Evolutionary conservation across 64 coral and sea anemone species (phyloP).

Genomic region (Cladopsammia gracilis): DNA sequence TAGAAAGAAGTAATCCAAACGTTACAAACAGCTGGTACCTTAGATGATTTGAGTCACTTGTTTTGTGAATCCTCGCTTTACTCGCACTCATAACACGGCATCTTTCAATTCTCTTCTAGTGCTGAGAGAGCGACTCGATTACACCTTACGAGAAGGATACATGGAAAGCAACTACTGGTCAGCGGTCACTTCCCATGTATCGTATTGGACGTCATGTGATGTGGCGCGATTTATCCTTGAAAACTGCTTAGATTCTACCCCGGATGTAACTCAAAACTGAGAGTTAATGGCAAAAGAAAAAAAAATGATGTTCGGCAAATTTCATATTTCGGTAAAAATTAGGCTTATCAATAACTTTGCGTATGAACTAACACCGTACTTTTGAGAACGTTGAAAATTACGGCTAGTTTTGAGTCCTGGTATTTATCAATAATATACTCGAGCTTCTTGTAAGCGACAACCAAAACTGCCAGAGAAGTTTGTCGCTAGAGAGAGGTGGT

Average conservation of each 20-base stretch:
- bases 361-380: too few species aligned
- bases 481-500: too few species aligned
- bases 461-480: too few species aligned
- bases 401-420: too few species aligned
- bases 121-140: constrained; percentile 85
- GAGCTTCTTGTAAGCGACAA: too few species aligned
- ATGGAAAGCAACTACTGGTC: constrained; percentile 97
- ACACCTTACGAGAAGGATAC: constrained; percentile 88
- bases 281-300: background rate
- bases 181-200: constrained; percentile 93
- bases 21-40: too few species aligned
- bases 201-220: constrained; percentile 94
- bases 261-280: background rate
- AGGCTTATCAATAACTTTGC: too few species aligned
- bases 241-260: constrained; percentile 49
- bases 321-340: background rate
- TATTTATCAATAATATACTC: too few species aligned
- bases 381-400: too few species aligned
- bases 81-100: background rate
- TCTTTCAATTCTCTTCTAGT: constrained; percentile 74
- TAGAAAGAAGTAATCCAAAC: too few species aligned
- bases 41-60: too few species aligned
- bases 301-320: background rate
- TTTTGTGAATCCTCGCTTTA: background rate
- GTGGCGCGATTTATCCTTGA: constrained; percentile 90